phyloP scores from a whole-genome alignment of 1,140 invertebrate genomes.

The Archivesica marissinica region DNA sequence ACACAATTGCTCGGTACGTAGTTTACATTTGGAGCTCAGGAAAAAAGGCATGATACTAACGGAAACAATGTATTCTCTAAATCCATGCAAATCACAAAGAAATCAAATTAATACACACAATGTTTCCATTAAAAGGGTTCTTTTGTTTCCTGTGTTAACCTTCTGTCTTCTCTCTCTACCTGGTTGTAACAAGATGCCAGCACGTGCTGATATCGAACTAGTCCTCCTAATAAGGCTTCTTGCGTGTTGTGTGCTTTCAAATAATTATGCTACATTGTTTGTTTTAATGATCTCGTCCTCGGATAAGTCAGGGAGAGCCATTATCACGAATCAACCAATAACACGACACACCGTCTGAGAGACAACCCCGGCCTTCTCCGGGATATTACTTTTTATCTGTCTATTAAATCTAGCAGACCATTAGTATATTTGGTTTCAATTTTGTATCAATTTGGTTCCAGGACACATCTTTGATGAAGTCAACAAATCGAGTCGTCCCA shows the following conservation, averaged over 20 bases:
- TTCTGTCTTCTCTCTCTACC: constrained; percentile 21
- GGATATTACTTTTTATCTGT: constrained; percentile 49
- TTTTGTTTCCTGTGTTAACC: background rate
- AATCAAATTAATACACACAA: too few species aligned
- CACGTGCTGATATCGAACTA: constrained; percentile 24
- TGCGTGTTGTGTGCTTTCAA: constrained; percentile 39
- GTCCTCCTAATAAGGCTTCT: background rate
- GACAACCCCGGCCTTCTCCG: constrained; percentile 1
- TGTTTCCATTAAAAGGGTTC: background rate
- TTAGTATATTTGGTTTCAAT: constrained; percentile 63
- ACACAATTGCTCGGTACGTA: too few species aligned
- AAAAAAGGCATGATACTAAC: too few species aligned
- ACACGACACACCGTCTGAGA: constrained; percentile 43
- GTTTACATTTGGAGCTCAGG: too few species aligned
- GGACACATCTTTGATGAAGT: constrained; percentile 56
- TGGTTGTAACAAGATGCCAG: background rate
- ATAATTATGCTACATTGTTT: constrained; percentile 54
- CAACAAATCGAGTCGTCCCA: constrained; percentile 54
- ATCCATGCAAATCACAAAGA: too few species aligned
- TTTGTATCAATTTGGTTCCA: constrained; percentile 58
- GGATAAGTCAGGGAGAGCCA: constrained; percentile 37
- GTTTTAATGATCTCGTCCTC: constrained; percentile 38
- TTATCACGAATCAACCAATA: constrained; percentile 49
- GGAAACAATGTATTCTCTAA: too few species aligned
- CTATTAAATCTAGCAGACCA: constrained; percentile 42